Percentiles rank a stretch among this genome's conserved stretches.
These are phyloP conservation scores for Crocuta crocuta DNA, from an alignment of 2,113 vertebrate species.

Conservation along the genomic window DNA sequence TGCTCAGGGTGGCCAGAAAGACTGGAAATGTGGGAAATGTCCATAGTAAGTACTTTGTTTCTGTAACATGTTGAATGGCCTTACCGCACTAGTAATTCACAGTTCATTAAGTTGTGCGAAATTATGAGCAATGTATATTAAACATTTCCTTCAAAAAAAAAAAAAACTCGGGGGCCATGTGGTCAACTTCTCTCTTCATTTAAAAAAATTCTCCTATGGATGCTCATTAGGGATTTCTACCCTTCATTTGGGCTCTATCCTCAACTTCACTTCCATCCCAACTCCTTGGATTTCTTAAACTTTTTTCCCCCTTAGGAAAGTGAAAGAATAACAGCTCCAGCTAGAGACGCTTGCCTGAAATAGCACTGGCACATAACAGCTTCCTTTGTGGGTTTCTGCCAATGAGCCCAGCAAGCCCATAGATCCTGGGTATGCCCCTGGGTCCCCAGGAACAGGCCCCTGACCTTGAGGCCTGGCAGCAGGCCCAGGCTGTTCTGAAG, in stretches of 20 bases:
- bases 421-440: background rate
- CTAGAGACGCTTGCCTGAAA: constrained; percentile 72
- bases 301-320: background rate
- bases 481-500: accelerated
- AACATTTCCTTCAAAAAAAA: background rate
- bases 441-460: background rate
- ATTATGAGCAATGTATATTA: background rate
- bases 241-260: background rate
- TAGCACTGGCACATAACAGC: background rate
- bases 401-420: accelerated
- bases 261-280: background rate
- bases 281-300: constrained; percentile 47
- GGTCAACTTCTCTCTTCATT: background rate
- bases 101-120: background rate
- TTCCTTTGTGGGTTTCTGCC: accelerated
- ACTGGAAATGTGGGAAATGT: background rate
- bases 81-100: background rate
- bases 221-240: background rate
- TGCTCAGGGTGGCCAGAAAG: background rate
- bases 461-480: accelerated
- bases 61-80: background rate
- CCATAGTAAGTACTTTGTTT: background rate
- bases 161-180: too few species aligned
- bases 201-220: background rate
- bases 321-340: constrained; percentile 67